phyloP scores from a whole-genome alignment of 1,140 invertebrate genomes.

The Diabrotica virgifera region DNA sequence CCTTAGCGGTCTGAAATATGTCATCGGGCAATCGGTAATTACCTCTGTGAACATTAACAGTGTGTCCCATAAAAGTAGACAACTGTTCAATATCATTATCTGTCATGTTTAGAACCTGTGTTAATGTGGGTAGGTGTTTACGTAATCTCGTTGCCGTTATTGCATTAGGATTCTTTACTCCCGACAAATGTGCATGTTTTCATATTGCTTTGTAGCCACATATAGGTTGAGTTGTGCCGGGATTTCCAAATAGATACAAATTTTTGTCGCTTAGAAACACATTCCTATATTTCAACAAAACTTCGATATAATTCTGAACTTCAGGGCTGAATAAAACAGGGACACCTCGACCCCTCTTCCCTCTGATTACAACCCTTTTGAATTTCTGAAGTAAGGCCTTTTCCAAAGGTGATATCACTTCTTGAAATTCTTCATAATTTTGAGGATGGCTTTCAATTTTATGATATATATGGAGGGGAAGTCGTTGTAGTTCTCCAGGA shows the following conservation, averaged over 20 bases:
- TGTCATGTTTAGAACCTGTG: constrained; percentile 42
- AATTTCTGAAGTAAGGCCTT: too few relatives aligned
- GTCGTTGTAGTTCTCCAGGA: constrained; percentile 36
- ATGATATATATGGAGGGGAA: constrained; percentile 14
- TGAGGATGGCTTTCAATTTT: constrained; percentile 4
- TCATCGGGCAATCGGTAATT: too few relatives aligned
- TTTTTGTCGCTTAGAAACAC: constrained; percentile 8
- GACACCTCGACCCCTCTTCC: too few relatives aligned
- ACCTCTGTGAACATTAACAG: too few relatives aligned
- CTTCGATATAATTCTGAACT: constrained; percentile 26
- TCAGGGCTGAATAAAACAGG: too few relatives aligned
- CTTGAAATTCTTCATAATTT: too few relatives aligned
- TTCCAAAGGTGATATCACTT: too few relatives aligned
- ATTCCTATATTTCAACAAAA: constrained; percentile 22
- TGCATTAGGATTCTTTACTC: constrained; percentile 35
- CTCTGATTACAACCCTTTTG: too few relatives aligned
- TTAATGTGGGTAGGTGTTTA: constrained; percentile 44
- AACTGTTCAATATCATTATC: too few relatives aligned
- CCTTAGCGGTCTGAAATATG: too few relatives aligned
- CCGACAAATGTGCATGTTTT: constrained; percentile 30
- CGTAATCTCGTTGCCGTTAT: constrained; percentile 33
- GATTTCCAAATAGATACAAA: constrained; percentile 36
- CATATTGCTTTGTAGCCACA: constrained; percentile 23
- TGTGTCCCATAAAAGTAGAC: too few relatives aligned
- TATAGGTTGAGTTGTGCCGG: constrained; percentile 17